Base-by-base conservation (phyloP, 2,888 invertebrate species). In the Drosophila siamana region DNA sequence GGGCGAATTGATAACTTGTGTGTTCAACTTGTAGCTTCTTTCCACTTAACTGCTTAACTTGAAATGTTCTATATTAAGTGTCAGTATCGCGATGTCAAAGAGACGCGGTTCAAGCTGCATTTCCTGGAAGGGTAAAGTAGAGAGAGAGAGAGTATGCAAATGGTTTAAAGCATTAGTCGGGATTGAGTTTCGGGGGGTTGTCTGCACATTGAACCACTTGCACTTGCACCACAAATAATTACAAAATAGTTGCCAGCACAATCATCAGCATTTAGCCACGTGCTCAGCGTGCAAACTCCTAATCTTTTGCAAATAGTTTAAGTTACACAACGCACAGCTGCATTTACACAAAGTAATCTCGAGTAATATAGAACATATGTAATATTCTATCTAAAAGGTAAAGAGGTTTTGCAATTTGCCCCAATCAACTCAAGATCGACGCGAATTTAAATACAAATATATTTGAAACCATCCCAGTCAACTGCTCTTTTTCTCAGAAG, bases 11-110 rank as follows among this genome's bases (percentile, higher is more conserved):
- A 28, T 13, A 43, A 30, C 7, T 13, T 43, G 55, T 55, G 51
- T 57, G 22, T 41, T 48, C 28, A 16, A 2, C n/a, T 16, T 56
- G 16, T 9, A 46, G 48, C 57, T 64, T 65, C 52, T 36, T 40
- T 50, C 36, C 40, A 54, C 43, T 64, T 40, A 65, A 75, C 70
- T 74, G 40, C 67, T 71, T 78, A 86, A 59, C 46, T 71, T 84
- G 36, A 73, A 81, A 59, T 55, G 66, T 66, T 83, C 74, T 86
- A 90, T 91, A 87, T 89, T 89, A 64, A 89, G 89, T 72, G 90
- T 90, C 69, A 91, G 77, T 80, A 91, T 89, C 86, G 89, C 90
- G 81, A 90, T 89, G 88, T 91, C 91, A 84, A 91, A 91, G 75
- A 90, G 76, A 76, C 88, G 89, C 80, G 88, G 88, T 77, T 89